Conservation (phyloP, 2,113 vertebrate species). For the Procavia capensis region DNA sequence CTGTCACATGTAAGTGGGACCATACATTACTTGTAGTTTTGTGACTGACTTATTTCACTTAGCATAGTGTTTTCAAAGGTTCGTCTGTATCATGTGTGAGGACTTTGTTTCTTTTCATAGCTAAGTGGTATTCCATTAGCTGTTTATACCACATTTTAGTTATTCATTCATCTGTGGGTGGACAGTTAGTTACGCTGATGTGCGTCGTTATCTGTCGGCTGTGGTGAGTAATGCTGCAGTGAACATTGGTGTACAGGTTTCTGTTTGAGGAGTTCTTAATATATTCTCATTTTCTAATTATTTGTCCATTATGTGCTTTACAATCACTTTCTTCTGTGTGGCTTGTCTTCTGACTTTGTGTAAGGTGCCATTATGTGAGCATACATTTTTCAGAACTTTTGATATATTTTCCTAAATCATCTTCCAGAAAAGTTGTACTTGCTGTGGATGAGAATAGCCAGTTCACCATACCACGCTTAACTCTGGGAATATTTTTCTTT, state of each 20-base stretch:
- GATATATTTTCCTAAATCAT: not conserved
- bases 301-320: not conserved
- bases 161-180: not conserved
- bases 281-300: constrained; percentile 15
- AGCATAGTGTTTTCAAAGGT: not conserved
- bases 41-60: no score
- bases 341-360: constrained; percentile 31
- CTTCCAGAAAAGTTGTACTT: not conserved
- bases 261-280: not conserved
- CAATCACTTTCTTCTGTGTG: constrained; percentile 13
- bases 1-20: no score
- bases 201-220: not conserved
- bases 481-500: not conserved
- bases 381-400: not conserved
- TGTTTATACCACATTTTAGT: not conserved
- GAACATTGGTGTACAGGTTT: not conserved
- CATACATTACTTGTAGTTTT: no score
- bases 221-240: not conserved
- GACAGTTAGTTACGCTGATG: not conserved
- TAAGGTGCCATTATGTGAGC: not conserved
- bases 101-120: not conserved
- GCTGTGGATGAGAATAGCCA: not conserved
- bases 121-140: not conserved
- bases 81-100: not conserved
- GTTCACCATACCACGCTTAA: not conserved